These are phyloP conservation scores for Pygoscelis adeliae DNA, from an alignment of 2,113 vertebrate species.

Conservation along the genomic window DNA sequence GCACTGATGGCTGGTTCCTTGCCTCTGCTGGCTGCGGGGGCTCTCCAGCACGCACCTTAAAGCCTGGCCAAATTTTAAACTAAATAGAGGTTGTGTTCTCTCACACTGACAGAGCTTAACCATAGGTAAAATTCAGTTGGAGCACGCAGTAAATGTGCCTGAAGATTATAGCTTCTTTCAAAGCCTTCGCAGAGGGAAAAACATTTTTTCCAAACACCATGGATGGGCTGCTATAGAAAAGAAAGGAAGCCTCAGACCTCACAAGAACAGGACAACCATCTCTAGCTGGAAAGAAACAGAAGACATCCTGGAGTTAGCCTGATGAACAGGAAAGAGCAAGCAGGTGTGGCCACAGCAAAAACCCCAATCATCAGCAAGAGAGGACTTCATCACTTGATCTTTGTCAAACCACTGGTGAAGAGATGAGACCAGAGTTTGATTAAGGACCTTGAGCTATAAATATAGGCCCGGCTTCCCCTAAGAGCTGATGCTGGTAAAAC, in stretches of 20 bases:
- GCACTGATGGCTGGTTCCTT: background rate
- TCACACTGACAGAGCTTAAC: background rate
- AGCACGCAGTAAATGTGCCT: background rate
- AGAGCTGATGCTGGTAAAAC: background rate
- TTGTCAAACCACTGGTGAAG: background rate
- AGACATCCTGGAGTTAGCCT: background rate
- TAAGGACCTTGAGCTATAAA: background rate
- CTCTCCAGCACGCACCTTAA: background rate
- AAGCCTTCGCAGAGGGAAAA: background rate
- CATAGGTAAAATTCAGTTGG: background rate
- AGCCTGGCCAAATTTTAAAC: background rate
- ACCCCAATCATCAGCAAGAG: background rate
- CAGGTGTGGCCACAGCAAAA: background rate
- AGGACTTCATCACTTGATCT: background rate
- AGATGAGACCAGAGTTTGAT: background rate
- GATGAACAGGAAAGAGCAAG: background rate
- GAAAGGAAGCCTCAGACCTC: background rate
- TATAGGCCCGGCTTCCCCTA: background rate
- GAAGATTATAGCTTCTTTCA: background rate
- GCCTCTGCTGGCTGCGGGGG: background rate
- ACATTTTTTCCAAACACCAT: background rate
- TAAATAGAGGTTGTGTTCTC: conserved; percentile 13
- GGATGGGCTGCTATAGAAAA: background rate
- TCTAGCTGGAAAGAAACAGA: background rate
- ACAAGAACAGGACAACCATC: background rate